These are phyloP conservation scores for Lepisosteus osseus DNA, from an alignment of 2,113 vertebrate species.

Conservation along the genomic window DNA sequence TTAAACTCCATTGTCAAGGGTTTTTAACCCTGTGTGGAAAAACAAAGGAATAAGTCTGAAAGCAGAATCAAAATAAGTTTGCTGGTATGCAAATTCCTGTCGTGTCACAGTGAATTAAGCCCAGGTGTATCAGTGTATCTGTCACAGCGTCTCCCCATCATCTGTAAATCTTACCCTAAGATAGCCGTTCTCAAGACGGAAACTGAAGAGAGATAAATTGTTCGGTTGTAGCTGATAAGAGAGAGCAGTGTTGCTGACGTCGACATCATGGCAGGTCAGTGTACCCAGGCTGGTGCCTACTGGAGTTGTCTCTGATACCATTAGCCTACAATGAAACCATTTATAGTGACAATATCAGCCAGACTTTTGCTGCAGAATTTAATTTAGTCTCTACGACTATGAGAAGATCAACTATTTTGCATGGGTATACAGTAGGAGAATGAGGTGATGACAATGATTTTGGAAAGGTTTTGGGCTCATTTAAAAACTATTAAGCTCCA, in stretches of 20 bases:
- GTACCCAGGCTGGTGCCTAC: slow-evolving; percentile 13
- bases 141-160: background rate
- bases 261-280: slow-evolving; percentile 15
- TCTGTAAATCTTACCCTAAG: slow-evolving; percentile 16
- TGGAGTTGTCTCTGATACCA: slow-evolving; percentile 23
- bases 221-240: slow-evolving; percentile 13
- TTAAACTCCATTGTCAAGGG: too few species aligned
- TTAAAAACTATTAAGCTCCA: too few species aligned
- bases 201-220: slow-evolving; percentile 14
- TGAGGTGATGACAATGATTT: too few species aligned
- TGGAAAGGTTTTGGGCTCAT: too few species aligned
- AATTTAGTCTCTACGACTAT: background rate
- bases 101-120: background rate
- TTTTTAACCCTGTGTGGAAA: too few species aligned
- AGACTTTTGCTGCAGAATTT: background rate
- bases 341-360: background rate
- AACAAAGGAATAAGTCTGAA: background rate
- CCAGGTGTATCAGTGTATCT: background rate
- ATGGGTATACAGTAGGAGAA: background rate
- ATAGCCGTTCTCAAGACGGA: slow-evolving; percentile 15
- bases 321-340: slow-evolving; percentile 17
- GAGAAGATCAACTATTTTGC: background rate
- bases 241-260: slow-evolving; percentile 23
- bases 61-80: background rate
- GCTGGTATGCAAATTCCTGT: background rate